These are phyloP conservation scores for Liposcelis brunnea DNA, from an alignment of 2,888 invertebrate genomes.

Conservation along the genomic window DNA sequence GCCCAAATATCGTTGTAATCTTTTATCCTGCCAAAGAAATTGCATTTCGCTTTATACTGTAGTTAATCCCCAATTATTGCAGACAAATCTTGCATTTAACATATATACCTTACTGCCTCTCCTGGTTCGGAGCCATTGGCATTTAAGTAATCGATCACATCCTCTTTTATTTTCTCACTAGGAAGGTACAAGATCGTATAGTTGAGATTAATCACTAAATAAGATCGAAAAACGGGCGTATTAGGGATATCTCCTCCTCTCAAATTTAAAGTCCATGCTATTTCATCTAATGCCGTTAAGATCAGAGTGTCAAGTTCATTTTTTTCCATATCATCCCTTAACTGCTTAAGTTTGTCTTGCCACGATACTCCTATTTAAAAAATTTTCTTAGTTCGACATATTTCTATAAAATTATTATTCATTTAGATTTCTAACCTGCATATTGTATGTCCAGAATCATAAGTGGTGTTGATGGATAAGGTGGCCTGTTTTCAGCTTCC, in stretches of 20 bases:
- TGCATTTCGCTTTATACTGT: too few relatives aligned
- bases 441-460: conserved; percentile 23
- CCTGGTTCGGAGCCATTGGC: conserved; percentile 11
- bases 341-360: conserved; percentile 16
- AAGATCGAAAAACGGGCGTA: conserved; percentile 26
- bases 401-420: neutral
- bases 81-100: too few relatives aligned
- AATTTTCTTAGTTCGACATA: too few relatives aligned
- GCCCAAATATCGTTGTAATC: conserved; percentile 20
- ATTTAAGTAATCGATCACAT: conserved; percentile 19
- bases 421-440: conserved; percentile 16
- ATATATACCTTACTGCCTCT: neutral
- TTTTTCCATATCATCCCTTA: conserved; percentile 16
- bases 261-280: conserved; percentile 32
- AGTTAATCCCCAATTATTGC: too few relatives aligned
- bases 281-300: conserved; percentile 29
- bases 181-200: conserved; percentile 18
- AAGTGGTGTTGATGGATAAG: conserved; percentile 24
- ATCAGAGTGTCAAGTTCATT: conserved; percentile 23
- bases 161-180: conserved; percentile 17
- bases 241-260: conserved; percentile 29
- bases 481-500: conserved; percentile 19
- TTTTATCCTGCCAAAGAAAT: conserved; percentile 16
- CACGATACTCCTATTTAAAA: conserved; percentile 16
- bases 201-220: conserved; percentile 18